Percentiles rank a stretch among this genome's conserved stretches.
phyloP scores from a whole-genome alignment of 2,113 vertebrate species.

The Zeus faber region DNA sequence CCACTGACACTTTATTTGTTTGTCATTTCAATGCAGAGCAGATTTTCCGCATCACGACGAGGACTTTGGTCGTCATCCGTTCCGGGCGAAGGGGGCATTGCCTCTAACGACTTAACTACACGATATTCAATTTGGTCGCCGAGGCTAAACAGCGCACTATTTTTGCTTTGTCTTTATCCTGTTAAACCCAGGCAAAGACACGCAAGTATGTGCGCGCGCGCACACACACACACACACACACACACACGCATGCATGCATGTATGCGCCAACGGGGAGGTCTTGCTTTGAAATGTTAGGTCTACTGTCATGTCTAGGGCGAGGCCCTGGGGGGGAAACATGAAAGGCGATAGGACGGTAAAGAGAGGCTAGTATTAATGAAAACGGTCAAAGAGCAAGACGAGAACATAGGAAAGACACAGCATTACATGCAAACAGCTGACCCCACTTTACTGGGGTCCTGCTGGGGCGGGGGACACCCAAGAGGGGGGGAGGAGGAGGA shows the following conservation, averaged over 20 bases:
- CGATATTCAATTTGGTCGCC: constrained; percentile 26
- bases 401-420: constrained; percentile 48
- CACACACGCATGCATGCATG: constrained; percentile 1
- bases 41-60: neutral
- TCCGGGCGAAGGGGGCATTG: neutral
- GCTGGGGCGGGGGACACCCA: constrained; percentile 20
- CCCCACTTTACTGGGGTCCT: constrained; percentile 64
- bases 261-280: constrained; percentile 20
- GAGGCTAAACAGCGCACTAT: constrained; percentile 32
- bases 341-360: constrained; percentile 55
- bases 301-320: constrained; percentile 55
- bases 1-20: constrained; percentile 7
- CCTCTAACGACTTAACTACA: constrained; percentile 1
- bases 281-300: constrained; percentile 50
- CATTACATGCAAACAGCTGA: constrained; percentile 54
- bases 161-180: constrained; percentile 38
- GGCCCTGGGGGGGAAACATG: constrained; percentile 61
- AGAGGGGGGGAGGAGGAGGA: constrained; percentile 14
- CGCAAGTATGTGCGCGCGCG: constrained; percentile 4
- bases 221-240: constrained; percentile 27
- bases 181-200: constrained; percentile 31
- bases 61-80: neutral
- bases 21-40: neutral
- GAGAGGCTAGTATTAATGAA: constrained; percentile 51
- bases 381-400: constrained; percentile 55